phyloP scores from a whole-genome alignment of 92 coral and sea anemone species.

The Parazoanthus darwini region DNA sequence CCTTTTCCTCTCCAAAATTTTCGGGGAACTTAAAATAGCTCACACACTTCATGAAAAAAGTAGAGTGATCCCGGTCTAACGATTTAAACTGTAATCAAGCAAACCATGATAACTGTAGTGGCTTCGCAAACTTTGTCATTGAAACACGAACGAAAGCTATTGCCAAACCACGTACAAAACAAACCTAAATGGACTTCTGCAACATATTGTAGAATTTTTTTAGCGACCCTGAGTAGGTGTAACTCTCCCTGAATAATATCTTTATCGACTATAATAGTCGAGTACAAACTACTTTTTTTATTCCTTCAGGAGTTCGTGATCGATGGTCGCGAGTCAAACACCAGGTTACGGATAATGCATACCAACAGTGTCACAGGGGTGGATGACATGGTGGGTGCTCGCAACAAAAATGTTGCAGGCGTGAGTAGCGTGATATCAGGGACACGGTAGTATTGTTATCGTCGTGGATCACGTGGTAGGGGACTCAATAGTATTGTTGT shows the following conservation, averaged over 20 bases:
- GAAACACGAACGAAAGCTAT: no score
- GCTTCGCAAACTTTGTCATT: no score
- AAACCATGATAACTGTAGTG: no score
- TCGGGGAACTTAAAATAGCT: no score
- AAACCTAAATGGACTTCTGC: no score
- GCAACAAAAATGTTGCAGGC: background rate
- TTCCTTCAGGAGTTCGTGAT: conserved; percentile 45
- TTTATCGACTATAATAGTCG: no score
- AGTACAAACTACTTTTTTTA: background rate
- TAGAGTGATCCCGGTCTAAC: background rate
- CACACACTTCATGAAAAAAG: background rate
- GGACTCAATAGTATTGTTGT: background rate
- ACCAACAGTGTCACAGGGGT: conserved; percentile 83
- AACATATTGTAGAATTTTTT: background rate
- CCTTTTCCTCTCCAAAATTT: no score
- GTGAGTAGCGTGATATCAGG: background rate
- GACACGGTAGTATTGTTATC: background rate
- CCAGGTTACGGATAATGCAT: conserved; percentile 77
- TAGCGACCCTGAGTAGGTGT: background rate
- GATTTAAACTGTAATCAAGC: background rate
- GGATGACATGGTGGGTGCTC: conserved; percentile 81
- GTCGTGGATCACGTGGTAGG: background rate
- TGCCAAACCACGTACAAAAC: no score
- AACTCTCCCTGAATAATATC: no score
- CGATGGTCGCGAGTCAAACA: conserved; percentile 49